phyloP scores from a whole-genome alignment of 1,140 invertebrate genomes.

The Prorops nasuta region DNA sequence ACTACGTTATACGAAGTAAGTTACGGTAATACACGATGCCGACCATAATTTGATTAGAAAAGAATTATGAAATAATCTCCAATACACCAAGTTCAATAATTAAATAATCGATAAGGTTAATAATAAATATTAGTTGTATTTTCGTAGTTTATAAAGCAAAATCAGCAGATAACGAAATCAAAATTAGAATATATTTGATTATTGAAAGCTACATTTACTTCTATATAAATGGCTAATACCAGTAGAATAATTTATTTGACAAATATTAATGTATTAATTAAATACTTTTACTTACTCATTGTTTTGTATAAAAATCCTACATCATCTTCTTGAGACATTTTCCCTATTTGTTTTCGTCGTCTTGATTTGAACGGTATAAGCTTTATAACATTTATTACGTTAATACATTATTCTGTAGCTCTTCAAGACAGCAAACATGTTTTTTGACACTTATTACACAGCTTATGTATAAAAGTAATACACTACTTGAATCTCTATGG shows the following conservation, averaged over 20 bases:
- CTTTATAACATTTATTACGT: neutral
- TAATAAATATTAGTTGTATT: neutral
- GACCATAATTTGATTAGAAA: too few relatives aligned
- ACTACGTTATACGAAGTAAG: too few relatives aligned
- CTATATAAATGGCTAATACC: too few relatives aligned
- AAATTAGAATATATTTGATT: neutral
- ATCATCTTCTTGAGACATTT: slow-evolving; percentile 55
- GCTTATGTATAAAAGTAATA: too few relatives aligned
- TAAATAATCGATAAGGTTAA: neutral
- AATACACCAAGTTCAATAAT: too few relatives aligned
- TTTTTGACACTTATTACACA: too few relatives aligned
- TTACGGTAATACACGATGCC: too few relatives aligned
- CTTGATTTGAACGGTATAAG: neutral
- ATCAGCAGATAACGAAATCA: neutral
- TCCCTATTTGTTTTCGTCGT: neutral
- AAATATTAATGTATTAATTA: too few relatives aligned
- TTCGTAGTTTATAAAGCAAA: neutral
- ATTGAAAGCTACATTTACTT: neutral
- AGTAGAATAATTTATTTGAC: too few relatives aligned
- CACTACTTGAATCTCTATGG: too few relatives aligned
- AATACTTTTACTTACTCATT: slow-evolving; percentile 56
- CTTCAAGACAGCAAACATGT: neutral
- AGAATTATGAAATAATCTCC: too few relatives aligned
- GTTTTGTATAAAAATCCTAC: slow-evolving; percentile 56
- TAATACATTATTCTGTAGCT: neutral